Base-by-base conservation (phyloP, 1,140 invertebrate genomes). In the Trichoplusia ni region DNA sequence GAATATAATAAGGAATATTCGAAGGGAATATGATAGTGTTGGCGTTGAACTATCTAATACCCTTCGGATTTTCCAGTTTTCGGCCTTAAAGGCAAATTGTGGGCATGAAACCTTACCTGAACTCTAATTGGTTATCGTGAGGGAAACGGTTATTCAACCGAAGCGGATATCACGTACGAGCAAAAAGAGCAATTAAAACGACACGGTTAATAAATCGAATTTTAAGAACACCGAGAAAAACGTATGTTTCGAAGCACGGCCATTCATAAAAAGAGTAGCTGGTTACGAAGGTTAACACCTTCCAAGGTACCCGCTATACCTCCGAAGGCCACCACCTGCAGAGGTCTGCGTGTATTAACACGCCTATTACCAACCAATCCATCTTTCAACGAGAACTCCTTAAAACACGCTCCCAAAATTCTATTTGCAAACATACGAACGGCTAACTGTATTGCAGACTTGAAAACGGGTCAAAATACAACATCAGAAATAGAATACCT, bases 401-500 rank as follows among this genome's bases (percentile, higher is more conserved):
- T n/a, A 4, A 1, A 4, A 18, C 0, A 49, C 18, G 13, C 13
- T 31, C n/a, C 4, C 14, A 29, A 31, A 49, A 49, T 29, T 49
- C 25, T 47, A 31, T 49, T 49, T 49, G 46, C 46, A 49, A 49
- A 5, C 14, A 49, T 49, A 49, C 25, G 7, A 25, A 29, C 13
- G n/a, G 16, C 25, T 49, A 49, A 29, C 21, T 16, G 8, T 18
- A 31, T 1, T 49, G 16, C 31, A 51, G 4, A 21, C 47, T 38
- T 29, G 33, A 38, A 54, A 38, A 25, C 51, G 33, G 51, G 49
- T 37, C 49, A 53, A 53, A 53, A 37, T 40, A 54, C 35, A 54
- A 37, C 14, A 44, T 44, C 27, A 19, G 31, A 47, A 60, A 60
- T 60, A 60, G 56, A 60, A 60, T 60, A 29, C 56, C 56, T 60